Base-by-base conservation (phyloP, 2,113 vertebrate genomes). In the Nestor notabilis region DNA sequence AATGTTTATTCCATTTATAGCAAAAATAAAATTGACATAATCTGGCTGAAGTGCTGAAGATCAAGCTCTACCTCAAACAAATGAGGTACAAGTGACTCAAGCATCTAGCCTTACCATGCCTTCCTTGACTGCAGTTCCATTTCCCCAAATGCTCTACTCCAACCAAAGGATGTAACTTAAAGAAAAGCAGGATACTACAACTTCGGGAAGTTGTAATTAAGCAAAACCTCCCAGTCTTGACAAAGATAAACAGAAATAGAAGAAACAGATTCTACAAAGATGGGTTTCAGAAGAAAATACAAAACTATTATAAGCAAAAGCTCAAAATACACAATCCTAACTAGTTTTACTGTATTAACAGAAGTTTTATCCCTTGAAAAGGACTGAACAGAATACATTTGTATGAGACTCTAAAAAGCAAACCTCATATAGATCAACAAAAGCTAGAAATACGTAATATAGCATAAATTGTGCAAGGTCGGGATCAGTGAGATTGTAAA, bases 31-130 rank as follows among this genome's bases (percentile, higher is more conserved):
- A 78, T 3, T 15, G 37, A 60, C 11, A 60, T 47, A 2, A 93
- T 90, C n/a, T 29, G 25, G 49, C 29, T 76, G 8, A 83, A 70
- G 68, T 63, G 83, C n/a, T 85, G 41, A 92, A 35, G 41, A 74
- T 14, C 56, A 58, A 87, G 46, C 5, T 85, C 49, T 10, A 39
- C 82, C 94, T 95, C 95, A 72, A 83, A 87, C 58, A 56, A 79
- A 41, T 31, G 87, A 93, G 90, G 79, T 35, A 35, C 5, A 90
- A 80, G 5, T 35, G 35, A 83, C 79, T 88, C 29, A 28, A 96
- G 58, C 58, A 90, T 77, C 82, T 97, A 93, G 68, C 90, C 95
- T 96, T 96, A 97, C 96, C 93, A 94, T 58, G 60, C 85, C 63
- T 96, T 79, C 84, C 90, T 83, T 15, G 82, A 81, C 87, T 92